phyloP scores from a whole-genome alignment of 2,888 invertebrate species.

The Acleris emargana region DNA sequence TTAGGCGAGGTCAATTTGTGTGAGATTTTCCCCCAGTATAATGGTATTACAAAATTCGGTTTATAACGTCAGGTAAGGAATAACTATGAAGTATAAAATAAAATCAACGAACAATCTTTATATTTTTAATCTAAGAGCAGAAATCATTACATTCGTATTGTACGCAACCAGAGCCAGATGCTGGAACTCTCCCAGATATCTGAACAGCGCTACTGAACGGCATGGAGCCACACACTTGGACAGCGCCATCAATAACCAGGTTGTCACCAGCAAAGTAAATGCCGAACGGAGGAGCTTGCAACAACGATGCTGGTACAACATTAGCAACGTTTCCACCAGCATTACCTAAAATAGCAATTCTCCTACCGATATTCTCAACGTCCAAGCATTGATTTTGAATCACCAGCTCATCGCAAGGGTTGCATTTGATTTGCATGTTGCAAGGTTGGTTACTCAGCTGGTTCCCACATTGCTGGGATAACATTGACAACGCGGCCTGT shows the following conservation, averaged over 20 bases:
- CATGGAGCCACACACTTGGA: conserved; percentile 36
- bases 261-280: conserved; percentile 38
- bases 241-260: conserved; percentile 38
- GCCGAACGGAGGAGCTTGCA: conserved; percentile 35
- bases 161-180: conserved; percentile 3
- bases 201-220: conserved; percentile 36
- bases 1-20: no score
- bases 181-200: conserved; percentile 28
- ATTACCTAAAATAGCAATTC: background rate
- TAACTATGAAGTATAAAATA: no score
- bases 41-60: no score
- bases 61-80: no score
- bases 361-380: background rate
- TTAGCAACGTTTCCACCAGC: background rate
- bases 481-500: background rate
- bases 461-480: background rate
- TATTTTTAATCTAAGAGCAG: conserved; percentile 9
- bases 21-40: no score
- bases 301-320: conserved; percentile 10
- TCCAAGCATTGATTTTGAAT: background rate
- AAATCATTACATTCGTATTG: conserved; percentile 14
- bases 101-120: background rate
- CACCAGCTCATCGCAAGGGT: background rate
- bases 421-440: background rate
- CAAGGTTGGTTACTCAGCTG: background rate